Conservation (phyloP, 2,113 vertebrate genomes). For the Nematolebias whitei region DNA sequence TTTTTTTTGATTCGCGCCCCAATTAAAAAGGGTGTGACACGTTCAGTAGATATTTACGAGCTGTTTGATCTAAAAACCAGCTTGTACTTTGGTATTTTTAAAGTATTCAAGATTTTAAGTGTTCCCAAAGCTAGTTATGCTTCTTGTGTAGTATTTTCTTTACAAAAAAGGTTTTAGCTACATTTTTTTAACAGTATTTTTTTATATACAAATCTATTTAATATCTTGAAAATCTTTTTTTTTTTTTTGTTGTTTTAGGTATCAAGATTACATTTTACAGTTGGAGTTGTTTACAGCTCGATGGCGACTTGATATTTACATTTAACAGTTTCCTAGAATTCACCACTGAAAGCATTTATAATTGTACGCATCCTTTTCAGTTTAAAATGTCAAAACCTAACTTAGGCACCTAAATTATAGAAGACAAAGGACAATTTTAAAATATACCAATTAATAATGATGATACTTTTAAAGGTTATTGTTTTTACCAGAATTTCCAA, state of each 20-base stretch:
- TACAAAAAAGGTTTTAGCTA: constrained; percentile 70
- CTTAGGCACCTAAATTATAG: constrained; percentile 10
- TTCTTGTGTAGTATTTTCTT: constrained; percentile 72
- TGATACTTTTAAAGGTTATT: neutral
- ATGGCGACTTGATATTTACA: constrained; percentile 34
- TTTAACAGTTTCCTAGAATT: constrained; percentile 24
- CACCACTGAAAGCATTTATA: constrained; percentile 2
- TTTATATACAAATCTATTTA: constrained; percentile 80
- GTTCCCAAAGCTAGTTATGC: constrained; percentile 68
- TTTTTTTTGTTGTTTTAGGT: constrained; percentile 68
- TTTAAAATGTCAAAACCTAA: neutral
- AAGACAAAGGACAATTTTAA: neutral
- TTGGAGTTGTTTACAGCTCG: constrained; percentile 57
- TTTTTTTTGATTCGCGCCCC: neutral
- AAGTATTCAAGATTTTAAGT: constrained; percentile 79
- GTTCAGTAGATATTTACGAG: constrained; percentile 26
- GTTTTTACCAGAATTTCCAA: neutral
- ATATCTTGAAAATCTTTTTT: constrained; percentile 72
- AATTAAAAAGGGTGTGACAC: constrained; percentile 11
- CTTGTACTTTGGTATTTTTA: constrained; percentile 38
- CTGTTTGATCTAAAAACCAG: constrained; percentile 37
- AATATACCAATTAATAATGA: neutral
- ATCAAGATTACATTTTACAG: constrained; percentile 50
- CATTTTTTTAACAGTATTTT: constrained; percentile 75
- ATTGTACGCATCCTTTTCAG: neutral